phyloP scores from a whole-genome alignment of 30 jellyfish, hydroid and myxozoan species.

The Chrysaora quinquecirrha region DNA sequence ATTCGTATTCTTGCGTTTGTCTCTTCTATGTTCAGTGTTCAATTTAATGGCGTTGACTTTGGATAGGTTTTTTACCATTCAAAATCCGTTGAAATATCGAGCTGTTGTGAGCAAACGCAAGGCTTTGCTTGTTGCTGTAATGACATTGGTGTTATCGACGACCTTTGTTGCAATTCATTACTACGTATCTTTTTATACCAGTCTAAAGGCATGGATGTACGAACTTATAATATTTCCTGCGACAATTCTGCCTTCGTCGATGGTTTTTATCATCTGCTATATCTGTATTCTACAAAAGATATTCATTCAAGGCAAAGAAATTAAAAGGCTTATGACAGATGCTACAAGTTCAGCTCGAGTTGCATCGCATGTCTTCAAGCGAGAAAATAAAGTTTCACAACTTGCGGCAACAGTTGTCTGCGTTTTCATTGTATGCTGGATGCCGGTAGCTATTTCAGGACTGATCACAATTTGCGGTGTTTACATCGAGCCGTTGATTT shows the following conservation, averaged over 20 bases:
- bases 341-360: not conserved
- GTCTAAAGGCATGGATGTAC: not conserved
- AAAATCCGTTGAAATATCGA: constrained; percentile 26
- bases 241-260: constrained; percentile 2
- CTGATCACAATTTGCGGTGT: not conserved
- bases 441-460: constrained; percentile 50
- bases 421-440: constrained; percentile 67
- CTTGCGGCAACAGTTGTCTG: constrained; percentile 51
- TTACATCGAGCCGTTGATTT: not conserved
- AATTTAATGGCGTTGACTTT: constrained; percentile 37
- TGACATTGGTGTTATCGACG: constrained; percentile 7
- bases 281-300: not conserved
- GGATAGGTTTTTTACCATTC: constrained; percentile 23
- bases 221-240: constrained; percentile 15
- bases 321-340: not conserved
- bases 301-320: constrained; percentile 10
- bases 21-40: constrained; percentile 53
- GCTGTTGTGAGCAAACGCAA: not conserved
- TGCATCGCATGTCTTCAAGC: not conserved
- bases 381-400: constrained; percentile 57
- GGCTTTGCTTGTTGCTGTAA: not conserved
- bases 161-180: not conserved
- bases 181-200: not conserved
- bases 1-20: constrained; percentile 45
- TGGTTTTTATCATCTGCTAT: constrained; percentile 6